These are phyloP conservation scores for Ormyrus rosae DNA, from an alignment of 2,888 invertebrate genomes.

Conservation along the genomic window DNA sequence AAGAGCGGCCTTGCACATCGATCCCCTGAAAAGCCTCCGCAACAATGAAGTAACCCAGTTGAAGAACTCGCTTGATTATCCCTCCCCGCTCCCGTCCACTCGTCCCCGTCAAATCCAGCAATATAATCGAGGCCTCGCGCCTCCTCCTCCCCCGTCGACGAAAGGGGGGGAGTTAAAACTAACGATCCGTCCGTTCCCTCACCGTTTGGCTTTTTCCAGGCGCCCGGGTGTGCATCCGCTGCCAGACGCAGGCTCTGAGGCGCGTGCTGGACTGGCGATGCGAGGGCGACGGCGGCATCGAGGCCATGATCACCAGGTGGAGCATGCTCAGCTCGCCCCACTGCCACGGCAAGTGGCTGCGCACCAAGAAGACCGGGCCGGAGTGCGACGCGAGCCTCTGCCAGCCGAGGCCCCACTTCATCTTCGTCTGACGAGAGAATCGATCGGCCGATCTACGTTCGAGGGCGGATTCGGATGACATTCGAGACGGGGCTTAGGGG, in stretches of 20 bases:
- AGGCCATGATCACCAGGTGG: conserved; percentile 83
- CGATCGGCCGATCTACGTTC: neutral
- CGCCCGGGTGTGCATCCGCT: conserved; percentile 86
- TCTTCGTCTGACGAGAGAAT: conserved; percentile 64
- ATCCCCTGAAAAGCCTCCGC: no score
- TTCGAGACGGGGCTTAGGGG: neutral
- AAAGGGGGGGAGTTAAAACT: no score
- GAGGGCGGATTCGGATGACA: neutral
- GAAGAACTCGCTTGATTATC: no score
- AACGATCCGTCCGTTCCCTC: no score
- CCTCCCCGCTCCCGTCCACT: no score
- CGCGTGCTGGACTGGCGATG: conserved; percentile 87
- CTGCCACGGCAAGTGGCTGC: conserved; percentile 92
- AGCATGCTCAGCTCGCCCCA: conserved; percentile 90
- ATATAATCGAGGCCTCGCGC: no score
- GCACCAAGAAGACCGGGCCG: conserved; percentile 76
- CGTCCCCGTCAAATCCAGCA: no score
- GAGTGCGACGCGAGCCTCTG: conserved; percentile 67
- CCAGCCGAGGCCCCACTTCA: conserved; percentile 68
- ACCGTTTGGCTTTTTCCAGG: conserved; percentile 76
- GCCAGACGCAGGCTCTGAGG: conserved; percentile 89
- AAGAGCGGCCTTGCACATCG: no score
- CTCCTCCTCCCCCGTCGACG: no score
- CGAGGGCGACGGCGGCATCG: conserved; percentile 86
- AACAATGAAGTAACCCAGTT: no score